Base-by-base conservation (phyloP, 2,888 invertebrate genomes). In the Spicauda simplicius region DNA sequence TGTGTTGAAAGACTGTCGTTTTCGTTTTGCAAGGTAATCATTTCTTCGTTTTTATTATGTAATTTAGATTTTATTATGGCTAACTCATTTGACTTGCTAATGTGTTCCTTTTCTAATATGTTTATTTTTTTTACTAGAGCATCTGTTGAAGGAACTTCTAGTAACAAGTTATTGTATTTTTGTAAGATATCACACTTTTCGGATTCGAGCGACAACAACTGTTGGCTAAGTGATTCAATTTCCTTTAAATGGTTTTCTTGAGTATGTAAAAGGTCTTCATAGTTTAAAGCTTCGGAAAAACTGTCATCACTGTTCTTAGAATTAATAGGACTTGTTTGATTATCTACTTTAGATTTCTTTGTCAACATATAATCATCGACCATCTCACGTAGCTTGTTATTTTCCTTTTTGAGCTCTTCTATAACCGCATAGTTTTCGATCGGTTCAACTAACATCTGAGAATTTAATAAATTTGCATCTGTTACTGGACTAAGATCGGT, bases 1-100 rank as follows among this genome's bases (percentile, higher is more conserved):
- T 94, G 91, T 50, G 87, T 93, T 0, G 95, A 95, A 25, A 95
- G 81, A 57, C 86, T 83, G 72, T 94, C 93, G 74, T 94, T 92
- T 80, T 94, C 94, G 14, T 84, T 82, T 81, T 94, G 94, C 69
- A 95, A 81, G 30, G 76, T 79, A 64, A 81, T 75, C 20, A 93
- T 72, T 72, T 89, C 73, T 50, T 74, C 72, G 64, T 73, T 79
- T 70, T 84, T 85, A 20, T 56, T 71, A 20, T 64, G 80, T 11
- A 91, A 70, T 11, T 71, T 69, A 41, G 73, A 75, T 50, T 73
- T 80, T 4, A 88, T 71, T 72, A 81, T 83, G 8, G 71, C 71
- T 19, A 86, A 75, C 77, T 87, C 86, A 30, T 74, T 76, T 12
- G 70, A 63, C 78, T 85, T 86, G 11, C 53, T 71, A 12, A 72